These are phyloP conservation scores for Delphinapterus leucas DNA, from an alignment of 2,113 vertebrate genomes.

Conservation along the genomic window DNA sequence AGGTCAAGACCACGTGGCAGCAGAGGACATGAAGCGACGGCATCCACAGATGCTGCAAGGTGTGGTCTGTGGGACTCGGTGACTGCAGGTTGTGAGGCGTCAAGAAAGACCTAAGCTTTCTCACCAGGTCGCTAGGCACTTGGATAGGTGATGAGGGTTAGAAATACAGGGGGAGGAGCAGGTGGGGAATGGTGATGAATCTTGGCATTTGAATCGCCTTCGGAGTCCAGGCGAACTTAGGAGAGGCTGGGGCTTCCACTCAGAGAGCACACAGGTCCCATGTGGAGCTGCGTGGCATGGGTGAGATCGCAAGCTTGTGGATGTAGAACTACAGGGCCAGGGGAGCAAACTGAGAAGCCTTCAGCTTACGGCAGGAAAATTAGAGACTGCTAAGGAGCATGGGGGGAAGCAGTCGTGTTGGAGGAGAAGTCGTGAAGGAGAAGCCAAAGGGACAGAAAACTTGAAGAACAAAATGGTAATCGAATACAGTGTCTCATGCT, in stretches of 20 bases:
- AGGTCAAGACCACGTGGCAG: background rate
- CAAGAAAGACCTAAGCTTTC: background rate
- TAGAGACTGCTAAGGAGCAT: background rate
- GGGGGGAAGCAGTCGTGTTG: background rate
- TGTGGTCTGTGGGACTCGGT: background rate
- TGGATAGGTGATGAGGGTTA: background rate
- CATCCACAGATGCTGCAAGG: background rate
- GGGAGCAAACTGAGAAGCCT: background rate
- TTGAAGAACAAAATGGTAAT: background rate
- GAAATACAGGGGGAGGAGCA: background rate
- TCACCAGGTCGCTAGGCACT: background rate
- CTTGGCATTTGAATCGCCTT: background rate
- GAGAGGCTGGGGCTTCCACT: background rate
- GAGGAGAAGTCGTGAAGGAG: background rate
- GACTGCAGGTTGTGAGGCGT: background rate
- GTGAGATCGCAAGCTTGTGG: background rate
- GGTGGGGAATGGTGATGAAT: background rate
- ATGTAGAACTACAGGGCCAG: background rate
- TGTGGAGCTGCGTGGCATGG: background rate
- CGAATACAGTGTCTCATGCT: background rate
- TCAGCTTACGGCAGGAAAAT: background rate
- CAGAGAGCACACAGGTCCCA: background rate
- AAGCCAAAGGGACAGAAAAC: background rate
- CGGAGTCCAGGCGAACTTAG: background rate
- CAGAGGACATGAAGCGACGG: background rate